Percentiles rank a stretch among this genome's conserved stretches.
Conservation (phyloP, 1,140 invertebrate genomes). For the Sinella curviseta region DNA sequence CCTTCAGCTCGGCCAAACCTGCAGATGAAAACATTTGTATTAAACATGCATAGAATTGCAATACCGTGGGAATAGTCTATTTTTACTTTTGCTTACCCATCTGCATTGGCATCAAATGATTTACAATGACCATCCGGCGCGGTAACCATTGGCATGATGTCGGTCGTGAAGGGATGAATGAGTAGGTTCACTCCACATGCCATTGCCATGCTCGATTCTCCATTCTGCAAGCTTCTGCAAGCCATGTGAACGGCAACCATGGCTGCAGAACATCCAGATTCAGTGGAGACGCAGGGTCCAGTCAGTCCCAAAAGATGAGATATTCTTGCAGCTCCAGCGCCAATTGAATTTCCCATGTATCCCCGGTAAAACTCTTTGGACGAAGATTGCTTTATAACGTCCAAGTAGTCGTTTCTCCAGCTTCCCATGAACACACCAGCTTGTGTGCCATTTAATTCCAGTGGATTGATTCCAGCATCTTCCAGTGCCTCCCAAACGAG, state of each 20-base stretch:
- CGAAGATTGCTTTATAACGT: background rate
- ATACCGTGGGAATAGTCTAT: too few relatives aligned
- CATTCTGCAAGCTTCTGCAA: background rate
- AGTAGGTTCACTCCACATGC: conserved; percentile 3
- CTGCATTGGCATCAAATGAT: background rate
- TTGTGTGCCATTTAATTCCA: background rate
- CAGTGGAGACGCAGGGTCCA: background rate
- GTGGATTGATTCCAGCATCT: conserved; percentile 52
- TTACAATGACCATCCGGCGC: conserved; percentile 12
- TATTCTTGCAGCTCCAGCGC: background rate
- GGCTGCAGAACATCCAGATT: conserved; percentile 1
- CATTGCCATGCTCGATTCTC: background rate
- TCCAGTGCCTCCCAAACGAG: conserved; percentile 64
- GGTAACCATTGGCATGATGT: background rate
- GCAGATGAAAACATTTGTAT: too few relatives aligned
- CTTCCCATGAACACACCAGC: background rate
- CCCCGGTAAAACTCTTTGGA: background rate
- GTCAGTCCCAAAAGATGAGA: background rate
- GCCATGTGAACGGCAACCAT: conserved; percentile 13
- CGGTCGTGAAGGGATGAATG: background rate
- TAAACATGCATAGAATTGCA: background rate
- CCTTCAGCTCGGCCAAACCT: conserved; percentile 22
- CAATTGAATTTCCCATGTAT: conserved; percentile 25
- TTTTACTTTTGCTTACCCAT: too few relatives aligned
- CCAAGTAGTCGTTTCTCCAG: conserved; percentile 15